phyloP scores from a whole-genome alignment of 1,140 invertebrate species.

The Gonatopus flavifemur region DNA sequence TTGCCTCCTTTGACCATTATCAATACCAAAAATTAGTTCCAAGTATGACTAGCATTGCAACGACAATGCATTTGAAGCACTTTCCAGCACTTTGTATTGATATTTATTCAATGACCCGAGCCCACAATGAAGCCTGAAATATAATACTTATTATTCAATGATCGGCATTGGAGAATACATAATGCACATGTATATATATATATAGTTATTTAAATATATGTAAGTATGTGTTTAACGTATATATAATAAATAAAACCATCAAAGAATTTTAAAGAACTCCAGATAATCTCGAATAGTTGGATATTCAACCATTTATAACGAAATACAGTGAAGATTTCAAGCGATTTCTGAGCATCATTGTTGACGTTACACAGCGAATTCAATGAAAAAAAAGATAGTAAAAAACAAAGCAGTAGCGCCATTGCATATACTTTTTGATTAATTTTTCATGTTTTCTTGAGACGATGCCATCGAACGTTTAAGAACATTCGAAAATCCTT shows the following conservation, averaged over 20 bases:
- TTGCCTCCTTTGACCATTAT: slow-evolving; percentile 12
- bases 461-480: too few species aligned
- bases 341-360: not conserved
- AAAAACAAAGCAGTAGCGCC: slow-evolving; percentile 24
- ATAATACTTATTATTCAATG: not conserved
- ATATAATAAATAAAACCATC: not conserved
- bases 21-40: slow-evolving; percentile 10
- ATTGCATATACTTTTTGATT: slow-evolving; percentile 24
- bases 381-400: slow-evolving; percentile 2
- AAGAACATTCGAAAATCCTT: not conserved
- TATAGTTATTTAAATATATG: not conserved
- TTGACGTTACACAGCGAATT: not conserved
- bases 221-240: not conserved
- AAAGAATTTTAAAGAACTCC: not conserved
- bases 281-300: not conserved
- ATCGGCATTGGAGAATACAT: not conserved
- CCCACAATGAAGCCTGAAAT: slow-evolving; percentile 16
- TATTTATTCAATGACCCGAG: slow-evolving; percentile 20
- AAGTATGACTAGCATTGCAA: not conserved
- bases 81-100: slow-evolving; percentile 12
- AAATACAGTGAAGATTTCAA: not conserved
- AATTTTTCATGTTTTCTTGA: too few species aligned
- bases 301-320: not conserved
- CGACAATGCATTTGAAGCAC: not conserved
- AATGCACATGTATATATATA: not conserved